Percentiles rank a stretch among this genome's conserved stretches.
phyloP scores from a whole-genome alignment of 2,113 vertebrate genomes.

The Lagenorhynchus albirostris region DNA sequence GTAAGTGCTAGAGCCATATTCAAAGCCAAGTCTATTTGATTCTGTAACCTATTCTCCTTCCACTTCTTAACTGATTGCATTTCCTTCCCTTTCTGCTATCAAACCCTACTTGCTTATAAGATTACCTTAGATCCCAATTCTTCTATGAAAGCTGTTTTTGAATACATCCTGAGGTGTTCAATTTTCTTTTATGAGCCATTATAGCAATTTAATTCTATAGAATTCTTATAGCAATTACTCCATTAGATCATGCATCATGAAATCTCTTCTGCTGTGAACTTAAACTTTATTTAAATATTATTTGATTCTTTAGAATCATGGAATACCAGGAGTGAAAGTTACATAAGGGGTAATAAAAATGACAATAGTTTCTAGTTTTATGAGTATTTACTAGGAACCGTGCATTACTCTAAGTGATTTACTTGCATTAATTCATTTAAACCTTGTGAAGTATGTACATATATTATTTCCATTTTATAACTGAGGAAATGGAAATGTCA shows the following conservation, averaged over 20 bases:
- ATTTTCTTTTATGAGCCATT: neutral
- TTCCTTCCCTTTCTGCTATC: conserved; percentile 6
- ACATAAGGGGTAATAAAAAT: neutral
- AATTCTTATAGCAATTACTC: neutral
- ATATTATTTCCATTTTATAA: neutral
- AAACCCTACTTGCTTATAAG: neutral
- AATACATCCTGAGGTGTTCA: neutral
- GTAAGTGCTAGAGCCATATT: neutral
- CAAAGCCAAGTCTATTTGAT: neutral
- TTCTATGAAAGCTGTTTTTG: neutral
- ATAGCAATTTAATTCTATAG: neutral
- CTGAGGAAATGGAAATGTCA: neutral
- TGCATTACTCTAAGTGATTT: neutral
- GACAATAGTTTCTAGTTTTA: neutral
- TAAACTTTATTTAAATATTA: neutral
- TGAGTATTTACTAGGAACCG: neutral
- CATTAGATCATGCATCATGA: neutral
- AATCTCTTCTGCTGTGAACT: neutral
- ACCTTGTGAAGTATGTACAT: neutral
- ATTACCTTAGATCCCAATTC: neutral
- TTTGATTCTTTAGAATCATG: neutral
- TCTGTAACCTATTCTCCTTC: neutral
- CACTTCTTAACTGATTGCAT: neutral
- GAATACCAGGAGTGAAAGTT: neutral
- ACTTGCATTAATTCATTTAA: neutral